phyloP scores from a whole-genome alignment of 35 echinoderm and acorn worm species.

The Hemicentrotus pulcherrimus region DNA sequence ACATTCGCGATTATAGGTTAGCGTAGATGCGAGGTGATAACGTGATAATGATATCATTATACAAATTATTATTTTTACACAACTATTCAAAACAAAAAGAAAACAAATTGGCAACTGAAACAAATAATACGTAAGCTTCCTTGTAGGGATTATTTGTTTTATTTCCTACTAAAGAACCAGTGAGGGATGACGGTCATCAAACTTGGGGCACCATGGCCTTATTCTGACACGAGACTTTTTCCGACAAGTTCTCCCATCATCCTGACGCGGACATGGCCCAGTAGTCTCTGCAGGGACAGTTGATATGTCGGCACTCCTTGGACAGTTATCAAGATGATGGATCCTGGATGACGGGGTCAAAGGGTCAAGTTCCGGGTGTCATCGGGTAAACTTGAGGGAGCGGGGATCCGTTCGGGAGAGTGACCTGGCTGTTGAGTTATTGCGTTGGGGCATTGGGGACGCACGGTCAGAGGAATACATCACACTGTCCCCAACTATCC shows the following conservation, averaged over 20 bases:
- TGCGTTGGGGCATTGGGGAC: not conserved
- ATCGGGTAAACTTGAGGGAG: constrained; percentile 9
- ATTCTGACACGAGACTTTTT: not conserved
- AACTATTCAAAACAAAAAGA: no score
- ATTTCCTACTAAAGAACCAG: not conserved
- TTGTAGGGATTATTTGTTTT: no score
- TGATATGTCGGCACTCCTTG: not conserved
- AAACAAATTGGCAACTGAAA: no score
- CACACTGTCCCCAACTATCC: not conserved
- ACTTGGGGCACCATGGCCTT: not conserved
- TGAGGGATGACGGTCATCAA: not conserved
- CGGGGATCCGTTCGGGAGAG: not conserved
- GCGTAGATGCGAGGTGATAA: no score
- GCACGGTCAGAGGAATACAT: not conserved
- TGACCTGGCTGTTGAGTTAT: not conserved
- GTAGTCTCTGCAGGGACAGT: not conserved
- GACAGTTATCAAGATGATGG: constrained; percentile 1
- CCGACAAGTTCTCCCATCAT: not conserved
- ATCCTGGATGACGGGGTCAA: not conserved
- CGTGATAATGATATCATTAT: no score
- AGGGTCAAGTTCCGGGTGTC: constrained; percentile 5
- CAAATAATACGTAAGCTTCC: no score
- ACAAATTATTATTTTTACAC: no score
- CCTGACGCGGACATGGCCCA: not conserved
- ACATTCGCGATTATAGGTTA: no score